phyloP scores from a whole-genome alignment of 2,797 vertebrate species.

The Girardinus metallicus region DNA sequence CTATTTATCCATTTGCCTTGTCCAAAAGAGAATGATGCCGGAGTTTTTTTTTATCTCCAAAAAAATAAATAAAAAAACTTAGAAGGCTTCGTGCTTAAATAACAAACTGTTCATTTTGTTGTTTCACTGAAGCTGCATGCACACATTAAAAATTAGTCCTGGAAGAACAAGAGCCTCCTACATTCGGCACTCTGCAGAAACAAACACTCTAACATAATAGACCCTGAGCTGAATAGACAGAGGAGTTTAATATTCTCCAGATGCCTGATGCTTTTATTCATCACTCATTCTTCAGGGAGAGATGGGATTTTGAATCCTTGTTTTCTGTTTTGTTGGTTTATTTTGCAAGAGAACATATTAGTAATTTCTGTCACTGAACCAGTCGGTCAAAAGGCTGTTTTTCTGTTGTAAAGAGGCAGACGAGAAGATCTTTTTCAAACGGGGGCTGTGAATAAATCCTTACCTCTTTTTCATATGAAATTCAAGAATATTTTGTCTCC shows the following conservation, averaged over 20 bases:
- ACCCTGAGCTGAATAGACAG: conserved; percentile 20
- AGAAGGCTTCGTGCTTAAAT: conserved; percentile 16
- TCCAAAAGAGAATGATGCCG: conserved; percentile 31
- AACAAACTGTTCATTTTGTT: conserved; percentile 22
- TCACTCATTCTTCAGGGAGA: neutral
- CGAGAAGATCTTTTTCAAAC: neutral
- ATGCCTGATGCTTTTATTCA: neutral
- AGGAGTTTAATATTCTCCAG: conserved; percentile 4
- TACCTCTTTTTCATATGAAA: neutral
- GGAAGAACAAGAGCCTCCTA: conserved; percentile 20
- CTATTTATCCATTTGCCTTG: conserved; percentile 65
- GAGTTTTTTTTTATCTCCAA: conserved; percentile 28
- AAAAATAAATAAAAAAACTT: neutral
- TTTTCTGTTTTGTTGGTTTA: conserved; percentile 4
- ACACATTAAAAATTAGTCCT: conserved; percentile 7
- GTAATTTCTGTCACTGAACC: neutral
- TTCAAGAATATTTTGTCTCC: neutral
- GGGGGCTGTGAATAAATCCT: neutral
- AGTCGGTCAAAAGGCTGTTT: neutral
- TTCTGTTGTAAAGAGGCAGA: neutral
- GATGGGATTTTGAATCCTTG: neutral
- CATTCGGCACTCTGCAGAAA: conserved; percentile 1
- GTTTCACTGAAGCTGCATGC: conserved; percentile 17
- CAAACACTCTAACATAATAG: conserved; percentile 1
- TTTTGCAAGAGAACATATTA: neutral